Evolutionary conservation across 2,113 vertebrate species (phyloP).

Genomic region (Pantherophis guttatus): DNA sequence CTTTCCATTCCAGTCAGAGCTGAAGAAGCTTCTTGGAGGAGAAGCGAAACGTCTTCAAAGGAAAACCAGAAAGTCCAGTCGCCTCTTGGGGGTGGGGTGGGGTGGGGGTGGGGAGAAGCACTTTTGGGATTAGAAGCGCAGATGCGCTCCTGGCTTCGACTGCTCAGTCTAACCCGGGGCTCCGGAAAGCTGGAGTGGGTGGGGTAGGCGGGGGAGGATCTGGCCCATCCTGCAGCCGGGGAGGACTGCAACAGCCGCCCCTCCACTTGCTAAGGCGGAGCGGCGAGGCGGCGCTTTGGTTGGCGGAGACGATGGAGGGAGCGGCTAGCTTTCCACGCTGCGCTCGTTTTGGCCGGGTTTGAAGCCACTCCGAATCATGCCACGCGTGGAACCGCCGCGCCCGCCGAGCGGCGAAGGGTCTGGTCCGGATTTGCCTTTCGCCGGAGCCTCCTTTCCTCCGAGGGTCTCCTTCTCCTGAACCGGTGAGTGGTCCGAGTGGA

Average conservation of each 20-base stretch:
- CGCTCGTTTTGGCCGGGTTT: background rate
- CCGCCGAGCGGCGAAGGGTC: background rate
- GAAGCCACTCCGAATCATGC: background rate
- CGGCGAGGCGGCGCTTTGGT: background rate
- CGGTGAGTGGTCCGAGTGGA: background rate
- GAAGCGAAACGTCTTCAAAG: too few relatives aligned
- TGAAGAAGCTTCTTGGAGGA: too few relatives aligned
- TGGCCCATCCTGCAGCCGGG: background rate
- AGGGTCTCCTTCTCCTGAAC: background rate
- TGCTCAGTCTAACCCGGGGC: background rate
- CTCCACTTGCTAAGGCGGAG: background rate
- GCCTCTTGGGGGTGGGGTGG: too few relatives aligned
- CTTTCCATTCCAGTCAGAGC: too few relatives aligned
- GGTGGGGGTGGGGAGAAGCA: too few relatives aligned
- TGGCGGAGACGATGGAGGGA: background rate
- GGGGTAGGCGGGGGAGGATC: accelerated
- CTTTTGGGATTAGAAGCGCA: background rate
- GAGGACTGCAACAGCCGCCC: background rate
- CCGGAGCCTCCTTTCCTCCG: background rate
- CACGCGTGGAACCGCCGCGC: background rate
- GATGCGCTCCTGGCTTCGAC: background rate
- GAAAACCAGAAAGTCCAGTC: too few relatives aligned
- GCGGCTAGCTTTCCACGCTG: background rate
- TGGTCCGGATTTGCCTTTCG: background rate
- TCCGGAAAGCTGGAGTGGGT: background rate